These are phyloP conservation scores for Phataginus tetradactyla DNA, from an alignment of 2,797 vertebrate species.

Conservation along the genomic window DNA sequence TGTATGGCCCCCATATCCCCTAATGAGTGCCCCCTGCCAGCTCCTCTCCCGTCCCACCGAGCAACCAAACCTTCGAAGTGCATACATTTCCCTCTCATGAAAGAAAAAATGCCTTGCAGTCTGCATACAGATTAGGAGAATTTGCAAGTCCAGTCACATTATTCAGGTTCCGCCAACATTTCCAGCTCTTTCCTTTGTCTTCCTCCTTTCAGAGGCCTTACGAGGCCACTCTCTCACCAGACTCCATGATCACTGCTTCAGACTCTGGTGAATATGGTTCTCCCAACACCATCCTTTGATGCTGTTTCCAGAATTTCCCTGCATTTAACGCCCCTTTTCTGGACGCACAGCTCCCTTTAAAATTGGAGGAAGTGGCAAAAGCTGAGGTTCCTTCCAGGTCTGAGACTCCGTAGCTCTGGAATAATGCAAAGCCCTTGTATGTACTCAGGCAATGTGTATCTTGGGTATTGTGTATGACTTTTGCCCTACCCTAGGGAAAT, in stretches of 20 bases:
- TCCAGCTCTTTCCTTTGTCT: not conserved
- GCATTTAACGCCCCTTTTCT: not conserved
- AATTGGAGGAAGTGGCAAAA: not conserved
- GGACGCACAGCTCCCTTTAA: not conserved
- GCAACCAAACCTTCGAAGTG: not conserved
- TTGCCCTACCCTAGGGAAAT: not conserved
- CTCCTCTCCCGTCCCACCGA: not conserved
- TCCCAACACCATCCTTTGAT: not conserved
- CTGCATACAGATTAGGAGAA: not conserved
- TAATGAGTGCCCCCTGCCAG: accelerated
- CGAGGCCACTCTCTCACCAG: not conserved
- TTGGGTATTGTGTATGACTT: not conserved
- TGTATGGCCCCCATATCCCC: accelerated
- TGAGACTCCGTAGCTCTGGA: not conserved
- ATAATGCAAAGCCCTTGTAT: not conserved
- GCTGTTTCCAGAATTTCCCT: not conserved
- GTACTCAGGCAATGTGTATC: accelerated
- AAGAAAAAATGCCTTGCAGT: not conserved
- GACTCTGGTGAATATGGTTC: not conserved
- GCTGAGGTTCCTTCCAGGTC: not conserved
- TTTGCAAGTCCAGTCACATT: not conserved
- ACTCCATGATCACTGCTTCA: accelerated
- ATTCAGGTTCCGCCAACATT: not conserved
- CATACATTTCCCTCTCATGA: not conserved
- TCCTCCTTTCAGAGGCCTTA: not conserved